Conservation (phyloP, 1,140 invertebrate species). For the Habropoda laboriosa region DNA sequence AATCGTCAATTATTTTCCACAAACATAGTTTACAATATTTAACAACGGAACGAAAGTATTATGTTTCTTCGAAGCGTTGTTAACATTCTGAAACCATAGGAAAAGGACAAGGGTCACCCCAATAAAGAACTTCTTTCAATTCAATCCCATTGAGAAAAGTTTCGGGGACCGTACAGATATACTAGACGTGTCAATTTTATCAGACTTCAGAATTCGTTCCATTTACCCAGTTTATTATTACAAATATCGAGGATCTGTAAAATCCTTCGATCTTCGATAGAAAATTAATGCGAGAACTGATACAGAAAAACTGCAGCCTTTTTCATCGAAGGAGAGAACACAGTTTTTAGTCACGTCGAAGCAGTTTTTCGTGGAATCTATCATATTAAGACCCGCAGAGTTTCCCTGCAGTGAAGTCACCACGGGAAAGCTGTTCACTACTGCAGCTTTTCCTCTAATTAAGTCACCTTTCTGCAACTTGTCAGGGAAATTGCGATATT, state of each 20-base stretch:
- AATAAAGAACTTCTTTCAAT: not conserved
- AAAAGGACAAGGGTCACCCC: not conserved
- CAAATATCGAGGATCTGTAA: too few relatives aligned
- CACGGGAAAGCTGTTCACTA: not conserved
- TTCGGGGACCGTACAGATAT: not conserved
- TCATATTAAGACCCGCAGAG: slow-evolving; percentile 20
- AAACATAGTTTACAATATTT: too few relatives aligned
- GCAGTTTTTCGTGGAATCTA: slow-evolving; percentile 26
- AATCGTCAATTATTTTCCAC: not conserved
- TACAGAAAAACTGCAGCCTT: not conserved
- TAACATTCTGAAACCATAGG: too few relatives aligned
- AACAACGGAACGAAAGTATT: too few relatives aligned
- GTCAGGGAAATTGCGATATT: slow-evolving; percentile 2
- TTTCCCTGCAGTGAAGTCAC: not conserved
- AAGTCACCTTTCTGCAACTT: slow-evolving; percentile 31
- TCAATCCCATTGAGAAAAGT: not conserved
- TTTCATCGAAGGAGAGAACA: not conserved
- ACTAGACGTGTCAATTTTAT: not conserved
- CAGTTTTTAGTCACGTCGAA: slow-evolving; percentile 14
- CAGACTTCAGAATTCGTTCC: too few relatives aligned
- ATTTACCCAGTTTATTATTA: too few relatives aligned
- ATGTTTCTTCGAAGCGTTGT: too few relatives aligned
- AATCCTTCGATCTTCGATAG: not conserved
- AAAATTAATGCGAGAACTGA: not conserved
- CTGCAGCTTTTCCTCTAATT: slow-evolving; percentile 19